phyloP scores from a whole-genome alignment of 2,797 vertebrate species.

The Microctenopoma stevenorrisi region DNA sequence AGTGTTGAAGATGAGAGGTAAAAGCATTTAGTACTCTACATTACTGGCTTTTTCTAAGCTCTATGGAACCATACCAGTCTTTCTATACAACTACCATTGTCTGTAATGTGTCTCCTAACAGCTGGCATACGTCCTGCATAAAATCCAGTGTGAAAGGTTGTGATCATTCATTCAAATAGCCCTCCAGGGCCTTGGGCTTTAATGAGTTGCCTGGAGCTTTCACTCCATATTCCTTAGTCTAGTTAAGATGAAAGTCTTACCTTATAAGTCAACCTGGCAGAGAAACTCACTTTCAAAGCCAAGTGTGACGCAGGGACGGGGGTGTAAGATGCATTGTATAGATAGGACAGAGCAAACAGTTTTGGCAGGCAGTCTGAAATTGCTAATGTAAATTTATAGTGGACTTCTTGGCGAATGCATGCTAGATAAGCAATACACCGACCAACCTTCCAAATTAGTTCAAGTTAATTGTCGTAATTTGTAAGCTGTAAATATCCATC shows the following conservation, averaged over 20 bases:
- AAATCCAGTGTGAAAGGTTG: constrained; percentile 56
- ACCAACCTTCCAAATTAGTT: background rate
- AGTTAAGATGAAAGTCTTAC: constrained; percentile 50
- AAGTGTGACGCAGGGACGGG: background rate
- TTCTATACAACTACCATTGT: constrained; percentile 31
- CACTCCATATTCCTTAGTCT: constrained; percentile 41
- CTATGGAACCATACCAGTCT: constrained; percentile 32
- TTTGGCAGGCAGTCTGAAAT: background rate
- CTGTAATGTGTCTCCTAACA: constrained; percentile 54
- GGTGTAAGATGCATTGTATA: background rate
- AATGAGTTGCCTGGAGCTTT: constrained; percentile 61
- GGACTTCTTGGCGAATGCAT: background rate
- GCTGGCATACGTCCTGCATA: constrained; percentile 48
- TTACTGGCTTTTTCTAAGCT: constrained; percentile 30
- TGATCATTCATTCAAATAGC: constrained; percentile 55
- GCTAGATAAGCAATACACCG: background rate
- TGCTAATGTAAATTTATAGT: background rate
- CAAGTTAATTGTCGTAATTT: background rate
- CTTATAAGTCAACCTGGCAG: constrained; percentile 40
- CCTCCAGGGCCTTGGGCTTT: constrained; percentile 60
- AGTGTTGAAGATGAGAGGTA: too few relatives aligned
- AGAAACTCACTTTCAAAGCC: constrained; percentile 16
- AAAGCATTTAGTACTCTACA: too few relatives aligned
- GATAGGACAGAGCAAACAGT: background rate
- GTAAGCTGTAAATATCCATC: background rate